Evolutionary conservation across 2,888 invertebrate species (phyloP).

Genomic region (Priocnemis perturbator): DNA sequence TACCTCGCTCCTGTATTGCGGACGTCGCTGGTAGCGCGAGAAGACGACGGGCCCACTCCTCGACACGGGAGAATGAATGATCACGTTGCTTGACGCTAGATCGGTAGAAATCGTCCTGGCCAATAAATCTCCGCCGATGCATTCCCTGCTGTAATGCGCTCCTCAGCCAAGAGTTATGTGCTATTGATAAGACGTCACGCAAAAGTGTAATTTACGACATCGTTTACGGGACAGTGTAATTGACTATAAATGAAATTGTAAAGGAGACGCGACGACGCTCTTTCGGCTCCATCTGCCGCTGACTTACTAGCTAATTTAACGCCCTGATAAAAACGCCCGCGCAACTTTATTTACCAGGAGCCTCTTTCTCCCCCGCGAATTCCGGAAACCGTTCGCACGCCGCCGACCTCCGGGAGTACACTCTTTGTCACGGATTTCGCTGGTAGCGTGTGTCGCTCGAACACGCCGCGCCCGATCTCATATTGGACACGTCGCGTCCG

Average conservation of each 20-base stretch:
- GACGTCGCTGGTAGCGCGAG: slow-evolving; percentile 7
- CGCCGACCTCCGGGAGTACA: too few species aligned
- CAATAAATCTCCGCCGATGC: slow-evolving; percentile 50
- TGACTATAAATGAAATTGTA: slow-evolving; percentile 48
- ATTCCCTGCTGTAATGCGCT: slow-evolving; percentile 42
- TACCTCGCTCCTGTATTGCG: slow-evolving; percentile 8
- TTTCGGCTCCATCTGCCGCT: not conserved
- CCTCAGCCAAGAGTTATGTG: slow-evolving; percentile 47
- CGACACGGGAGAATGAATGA: slow-evolving; percentile 32
- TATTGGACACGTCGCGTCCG: not conserved
- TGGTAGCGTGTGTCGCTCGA: too few species aligned
- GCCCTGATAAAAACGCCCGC: not conserved
- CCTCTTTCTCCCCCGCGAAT: not conserved
- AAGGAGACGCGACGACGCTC: slow-evolving; percentile 16
- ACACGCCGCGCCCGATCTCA: too few species aligned
- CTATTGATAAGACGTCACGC: slow-evolving; percentile 52
- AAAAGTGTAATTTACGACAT: slow-evolving; percentile 54
- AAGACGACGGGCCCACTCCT: slow-evolving; percentile 33
- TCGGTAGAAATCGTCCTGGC: slow-evolving; percentile 49
- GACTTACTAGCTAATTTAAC: slow-evolving; percentile 1
- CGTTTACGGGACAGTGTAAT: slow-evolving; percentile 46
- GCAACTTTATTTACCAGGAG: not conserved
- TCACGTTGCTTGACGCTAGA: slow-evolving; percentile 38
- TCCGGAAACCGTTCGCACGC: too few species aligned
- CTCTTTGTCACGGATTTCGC: too few species aligned